Percentiles rank a stretch among this genome's conserved stretches.
Conservation (phyloP, 2,888 invertebrate species). For the Opisthograptis luteolata region DNA sequence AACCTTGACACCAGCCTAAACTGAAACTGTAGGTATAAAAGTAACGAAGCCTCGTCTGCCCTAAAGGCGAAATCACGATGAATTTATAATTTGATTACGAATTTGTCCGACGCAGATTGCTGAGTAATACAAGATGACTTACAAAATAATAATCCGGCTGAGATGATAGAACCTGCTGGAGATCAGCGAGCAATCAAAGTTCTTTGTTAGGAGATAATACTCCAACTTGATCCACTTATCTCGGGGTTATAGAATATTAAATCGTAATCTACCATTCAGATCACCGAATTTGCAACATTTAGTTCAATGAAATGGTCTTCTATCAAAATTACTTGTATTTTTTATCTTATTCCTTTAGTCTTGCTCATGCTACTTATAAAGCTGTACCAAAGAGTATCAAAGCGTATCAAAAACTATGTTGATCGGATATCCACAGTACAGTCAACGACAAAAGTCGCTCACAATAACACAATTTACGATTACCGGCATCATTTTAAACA, state of each 20-base stretch:
- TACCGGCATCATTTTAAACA: too few species aligned
- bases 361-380: too few species aligned
- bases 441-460: too few species aligned
- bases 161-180: constrained; percentile 8
- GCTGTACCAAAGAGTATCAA: too few species aligned
- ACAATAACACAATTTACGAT: too few species aligned
- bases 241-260: constrained; percentile 22
- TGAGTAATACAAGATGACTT: constrained; percentile 44
- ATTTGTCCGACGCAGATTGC: constrained; percentile 47
- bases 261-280: constrained; percentile 19
- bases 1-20: constrained; percentile 19
- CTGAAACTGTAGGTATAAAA: constrained; percentile 15
- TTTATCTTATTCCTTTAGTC: too few species aligned
- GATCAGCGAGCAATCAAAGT: constrained; percentile 21
- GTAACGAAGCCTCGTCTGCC: constrained; percentile 22
- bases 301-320: too few species aligned
- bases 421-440: too few species aligned
- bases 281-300: not conserved
- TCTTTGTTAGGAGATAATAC: constrained; percentile 17
- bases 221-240: constrained; percentile 17
- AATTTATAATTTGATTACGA: constrained; percentile 66
- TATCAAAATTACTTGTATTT: too few species aligned
- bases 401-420: too few species aligned
- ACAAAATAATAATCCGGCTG: constrained; percentile 26
- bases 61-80: constrained; percentile 46